Evolutionary conservation across 2,888 invertebrate genomes (phyloP).

Genomic region (Schizaphis graminum): DNA sequence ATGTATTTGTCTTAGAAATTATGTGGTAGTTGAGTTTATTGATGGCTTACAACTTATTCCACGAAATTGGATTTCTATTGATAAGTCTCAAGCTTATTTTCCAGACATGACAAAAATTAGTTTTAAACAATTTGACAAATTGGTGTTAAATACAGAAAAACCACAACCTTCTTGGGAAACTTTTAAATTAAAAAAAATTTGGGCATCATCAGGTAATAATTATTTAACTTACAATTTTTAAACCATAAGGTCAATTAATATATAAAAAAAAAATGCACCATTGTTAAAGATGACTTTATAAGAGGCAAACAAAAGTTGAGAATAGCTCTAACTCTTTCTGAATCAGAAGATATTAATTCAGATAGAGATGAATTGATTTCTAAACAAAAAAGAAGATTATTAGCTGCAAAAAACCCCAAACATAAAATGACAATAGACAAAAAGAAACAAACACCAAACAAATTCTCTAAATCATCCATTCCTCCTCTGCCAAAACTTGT

Average conservation of each 20-base stretch:
- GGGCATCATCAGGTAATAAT: slow-evolving; percentile 12
- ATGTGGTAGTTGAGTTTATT: neutral
- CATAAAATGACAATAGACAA: neutral
- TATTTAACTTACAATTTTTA: neutral
- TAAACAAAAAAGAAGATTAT: neutral
- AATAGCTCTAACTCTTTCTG: neutral
- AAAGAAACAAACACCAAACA: neutral
- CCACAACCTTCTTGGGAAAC: neutral
- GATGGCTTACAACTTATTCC: neutral
- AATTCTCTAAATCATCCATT: neutral
- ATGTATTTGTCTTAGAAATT: neutral
- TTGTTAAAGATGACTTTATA: slow-evolving; percentile 10
- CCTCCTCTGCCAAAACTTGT: neutral
- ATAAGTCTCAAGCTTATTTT: neutral
- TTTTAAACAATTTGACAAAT: neutral
- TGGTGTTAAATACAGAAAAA: neutral
- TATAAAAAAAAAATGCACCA: neutral
- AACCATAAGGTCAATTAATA: no score
- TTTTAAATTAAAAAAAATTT: neutral
- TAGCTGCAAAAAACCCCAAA: neutral
- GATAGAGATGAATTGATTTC: neutral
- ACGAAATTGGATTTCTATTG: neutral
- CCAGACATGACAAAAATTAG: neutral
- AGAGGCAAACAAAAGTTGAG: slow-evolving; percentile 7
- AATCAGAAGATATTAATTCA: neutral